These are phyloP conservation scores for Prionailurus bengalensis DNA, from an alignment of 2,113 vertebrate species.

Conservation along the genomic window DNA sequence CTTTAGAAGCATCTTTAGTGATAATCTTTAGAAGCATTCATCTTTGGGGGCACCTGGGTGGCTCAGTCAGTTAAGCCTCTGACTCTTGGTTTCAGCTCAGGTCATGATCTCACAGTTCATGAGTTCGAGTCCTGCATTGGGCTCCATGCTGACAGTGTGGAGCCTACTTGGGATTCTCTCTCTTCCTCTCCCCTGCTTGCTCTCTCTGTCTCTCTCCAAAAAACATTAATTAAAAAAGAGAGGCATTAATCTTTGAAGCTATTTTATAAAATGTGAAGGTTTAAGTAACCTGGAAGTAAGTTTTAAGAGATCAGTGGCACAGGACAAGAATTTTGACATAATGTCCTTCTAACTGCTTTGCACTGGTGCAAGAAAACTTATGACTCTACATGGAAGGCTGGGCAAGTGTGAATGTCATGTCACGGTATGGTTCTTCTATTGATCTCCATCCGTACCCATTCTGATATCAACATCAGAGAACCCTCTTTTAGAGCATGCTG, in stretches of 20 bases:
- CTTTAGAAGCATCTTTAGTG: neutral
- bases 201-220: too few species aligned
- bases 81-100: too few species aligned
- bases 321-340: neutral
- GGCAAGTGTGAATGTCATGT: neutral
- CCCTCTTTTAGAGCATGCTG: neutral
- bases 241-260: neutral
- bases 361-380: neutral
- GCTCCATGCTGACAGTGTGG: too few species aligned
- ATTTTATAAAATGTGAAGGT: neutral
- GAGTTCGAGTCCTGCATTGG: too few species aligned
- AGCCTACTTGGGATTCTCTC: too few species aligned
- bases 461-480: neutral
- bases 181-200: too few species aligned
- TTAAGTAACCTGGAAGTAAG: neutral
- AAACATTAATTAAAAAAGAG: too few species aligned
- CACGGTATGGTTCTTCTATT: neutral
- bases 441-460: neutral
- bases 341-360: neutral
- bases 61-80: too few species aligned
- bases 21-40: neutral
- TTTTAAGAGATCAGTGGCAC: neutral
- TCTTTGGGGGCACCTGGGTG: neutral
- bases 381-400: rapidly evolving
- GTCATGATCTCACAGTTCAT: too few species aligned